Percentiles rank a stretch among this genome's conserved stretches.
These are phyloP conservation scores for Latrodectus geometricus DNA, from an alignment of 1,140 invertebrate species.

Conservation along the genomic window DNA sequence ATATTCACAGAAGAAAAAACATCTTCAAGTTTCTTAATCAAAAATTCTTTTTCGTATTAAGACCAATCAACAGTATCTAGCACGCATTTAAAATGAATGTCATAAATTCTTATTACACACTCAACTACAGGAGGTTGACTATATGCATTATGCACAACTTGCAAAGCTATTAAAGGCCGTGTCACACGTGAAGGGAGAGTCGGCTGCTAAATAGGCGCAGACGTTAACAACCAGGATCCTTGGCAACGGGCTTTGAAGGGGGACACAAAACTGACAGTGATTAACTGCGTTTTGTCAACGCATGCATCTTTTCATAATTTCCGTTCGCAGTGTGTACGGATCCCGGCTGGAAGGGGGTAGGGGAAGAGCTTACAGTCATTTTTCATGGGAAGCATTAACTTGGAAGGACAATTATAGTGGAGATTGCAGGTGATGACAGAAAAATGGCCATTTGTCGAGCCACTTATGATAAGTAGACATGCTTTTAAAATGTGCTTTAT, in stretches of 20 bases:
- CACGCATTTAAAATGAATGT: neutral
- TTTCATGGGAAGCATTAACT: neutral
- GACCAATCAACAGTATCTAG: neutral
- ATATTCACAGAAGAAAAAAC: too few relatives aligned
- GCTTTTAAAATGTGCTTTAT: too few relatives aligned
- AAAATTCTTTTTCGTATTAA: too few relatives aligned
- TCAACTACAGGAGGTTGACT: neutral
- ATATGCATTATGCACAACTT: neutral
- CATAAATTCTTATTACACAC: neutral
- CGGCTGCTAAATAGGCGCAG: neutral
- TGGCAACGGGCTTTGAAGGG: neutral
- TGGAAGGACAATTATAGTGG: neutral
- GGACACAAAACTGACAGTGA: neutral
- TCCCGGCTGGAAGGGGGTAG: neutral
- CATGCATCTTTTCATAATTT: neutral
- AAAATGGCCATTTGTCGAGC: neutral
- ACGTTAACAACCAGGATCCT: neutral
- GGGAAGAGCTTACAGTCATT: neutral
- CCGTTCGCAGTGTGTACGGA: neutral
- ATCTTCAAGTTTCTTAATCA: too few relatives aligned
- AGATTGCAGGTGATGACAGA: neutral
- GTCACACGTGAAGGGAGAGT: neutral
- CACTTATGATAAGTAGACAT: too few relatives aligned
- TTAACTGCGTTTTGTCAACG: neutral
- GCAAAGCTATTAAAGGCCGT: neutral